Evolutionary conservation across 1,140 invertebrate genomes (phyloP).

Genomic region (Eufriesea mexicana): DNA sequence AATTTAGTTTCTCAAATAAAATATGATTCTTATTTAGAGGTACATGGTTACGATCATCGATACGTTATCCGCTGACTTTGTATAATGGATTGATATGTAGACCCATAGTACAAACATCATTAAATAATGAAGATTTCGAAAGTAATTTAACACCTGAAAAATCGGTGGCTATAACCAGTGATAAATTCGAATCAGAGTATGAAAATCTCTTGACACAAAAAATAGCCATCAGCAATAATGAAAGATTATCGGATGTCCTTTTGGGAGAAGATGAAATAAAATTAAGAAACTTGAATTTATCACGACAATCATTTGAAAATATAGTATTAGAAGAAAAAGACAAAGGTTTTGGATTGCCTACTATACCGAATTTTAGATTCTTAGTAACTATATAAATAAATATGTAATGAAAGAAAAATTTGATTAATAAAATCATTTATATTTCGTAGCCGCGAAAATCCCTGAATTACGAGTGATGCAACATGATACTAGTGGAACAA

Average conservation of each 20-base stretch:
- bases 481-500: neutral
- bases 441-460: neutral
- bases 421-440: neutral
- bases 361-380: neutral
- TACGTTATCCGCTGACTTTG: neutral
- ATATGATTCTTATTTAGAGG: neutral
- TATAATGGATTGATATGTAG: neutral
- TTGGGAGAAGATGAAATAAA: neutral
- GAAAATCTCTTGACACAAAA: neutral
- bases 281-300: neutral
- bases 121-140: neutral
- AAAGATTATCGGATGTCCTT: neutral
- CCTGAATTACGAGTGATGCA: neutral
- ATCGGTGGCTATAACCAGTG: neutral
- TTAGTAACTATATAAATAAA: neutral
- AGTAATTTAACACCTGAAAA: neutral
- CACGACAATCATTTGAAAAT: slow-evolving; percentile 12
- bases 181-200: neutral
- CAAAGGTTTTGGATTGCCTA: neutral
- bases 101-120: neutral
- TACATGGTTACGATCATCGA: slow-evolving; percentile 10
- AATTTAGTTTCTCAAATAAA: neutral
- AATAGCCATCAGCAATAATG: neutral
- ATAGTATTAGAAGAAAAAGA: neutral
- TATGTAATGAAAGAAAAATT: neutral